These are phyloP conservation scores for Neodiprion virginianus DNA, from an alignment of 1,140 invertebrate species.

Conservation along the genomic window DNA sequence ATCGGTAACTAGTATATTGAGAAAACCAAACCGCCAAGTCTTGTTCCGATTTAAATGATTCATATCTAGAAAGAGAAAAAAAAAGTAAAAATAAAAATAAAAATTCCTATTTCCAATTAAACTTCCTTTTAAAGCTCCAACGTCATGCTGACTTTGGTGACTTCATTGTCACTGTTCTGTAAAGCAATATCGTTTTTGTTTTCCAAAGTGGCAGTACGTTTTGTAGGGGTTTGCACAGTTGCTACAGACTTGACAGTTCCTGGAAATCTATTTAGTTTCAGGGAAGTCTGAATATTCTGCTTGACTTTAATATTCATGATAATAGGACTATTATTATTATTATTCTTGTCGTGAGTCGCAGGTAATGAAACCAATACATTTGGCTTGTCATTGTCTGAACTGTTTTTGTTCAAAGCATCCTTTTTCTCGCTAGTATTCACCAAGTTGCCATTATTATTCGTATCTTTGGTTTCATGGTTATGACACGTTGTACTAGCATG, in stretches of 20 bases:
- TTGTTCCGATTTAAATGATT: neutral
- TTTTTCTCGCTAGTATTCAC: neutral
- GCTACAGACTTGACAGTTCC: neutral
- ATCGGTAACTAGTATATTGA: neutral
- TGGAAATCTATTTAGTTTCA: neutral
- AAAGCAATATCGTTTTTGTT: neutral
- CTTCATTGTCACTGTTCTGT: neutral
- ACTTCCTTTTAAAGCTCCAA: neutral
- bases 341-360: neutral
- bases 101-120: neutral
- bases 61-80: neutral
- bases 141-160: neutral
- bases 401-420: neutral
- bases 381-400: neutral
- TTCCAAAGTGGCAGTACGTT: neutral
- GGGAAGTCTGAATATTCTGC: neutral
- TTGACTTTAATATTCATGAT: neutral
- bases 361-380: neutral
- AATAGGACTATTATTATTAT: neutral
- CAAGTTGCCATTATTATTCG: neutral
- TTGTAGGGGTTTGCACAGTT: neutral
- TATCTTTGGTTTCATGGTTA: neutral
- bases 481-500: neutral
- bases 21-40: neutral
- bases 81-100: neutral